These are phyloP conservation scores for Sapayoa aenigma DNA, from an alignment of 2,113 vertebrate genomes.

Conservation along the genomic window DNA sequence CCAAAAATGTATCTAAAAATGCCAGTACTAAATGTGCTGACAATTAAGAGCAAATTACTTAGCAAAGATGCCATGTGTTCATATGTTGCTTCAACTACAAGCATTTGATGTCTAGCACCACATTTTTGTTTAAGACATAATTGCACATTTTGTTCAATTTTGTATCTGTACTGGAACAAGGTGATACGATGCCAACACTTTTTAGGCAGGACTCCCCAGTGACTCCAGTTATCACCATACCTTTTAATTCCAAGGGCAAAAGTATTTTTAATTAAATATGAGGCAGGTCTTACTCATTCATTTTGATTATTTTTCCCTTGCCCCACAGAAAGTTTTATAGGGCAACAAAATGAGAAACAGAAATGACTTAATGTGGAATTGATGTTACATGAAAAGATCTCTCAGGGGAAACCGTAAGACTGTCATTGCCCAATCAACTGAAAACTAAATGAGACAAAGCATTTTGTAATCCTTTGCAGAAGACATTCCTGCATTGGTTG, in stretches of 20 bases:
- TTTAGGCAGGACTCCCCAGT: background rate
- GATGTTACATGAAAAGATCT: constrained; percentile 52
- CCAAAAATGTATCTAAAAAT: constrained; percentile 66
- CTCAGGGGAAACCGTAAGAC: constrained; percentile 21
- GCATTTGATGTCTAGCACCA: constrained; percentile 9
- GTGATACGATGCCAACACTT: background rate
- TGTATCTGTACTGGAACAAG: constrained; percentile 7
- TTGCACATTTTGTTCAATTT: constrained; percentile 34
- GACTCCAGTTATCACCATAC: background rate
- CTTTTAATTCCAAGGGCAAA: constrained; percentile 25
- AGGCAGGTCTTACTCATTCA: background rate
- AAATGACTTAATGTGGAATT: constrained; percentile 35
- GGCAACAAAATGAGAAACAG: constrained; percentile 46
- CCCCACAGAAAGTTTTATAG: constrained; percentile 44
- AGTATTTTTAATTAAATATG: constrained; percentile 22
- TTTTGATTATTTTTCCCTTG: constrained; percentile 32
- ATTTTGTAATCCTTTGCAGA: constrained; percentile 27
- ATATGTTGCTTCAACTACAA: constrained; percentile 34
- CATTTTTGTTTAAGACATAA: constrained; percentile 45
- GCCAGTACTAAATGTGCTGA: constrained; percentile 59
- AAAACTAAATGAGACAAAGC: constrained; percentile 31
- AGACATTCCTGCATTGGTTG: background rate
- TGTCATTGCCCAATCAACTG: constrained; percentile 36
- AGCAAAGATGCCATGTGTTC: constrained; percentile 47
- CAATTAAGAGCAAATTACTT: constrained; percentile 67